These are phyloP conservation scores for Scaptomyza cyrtandrae DNA, from an alignment of 2,888 invertebrate genomes.

Conservation along the genomic window DNA sequence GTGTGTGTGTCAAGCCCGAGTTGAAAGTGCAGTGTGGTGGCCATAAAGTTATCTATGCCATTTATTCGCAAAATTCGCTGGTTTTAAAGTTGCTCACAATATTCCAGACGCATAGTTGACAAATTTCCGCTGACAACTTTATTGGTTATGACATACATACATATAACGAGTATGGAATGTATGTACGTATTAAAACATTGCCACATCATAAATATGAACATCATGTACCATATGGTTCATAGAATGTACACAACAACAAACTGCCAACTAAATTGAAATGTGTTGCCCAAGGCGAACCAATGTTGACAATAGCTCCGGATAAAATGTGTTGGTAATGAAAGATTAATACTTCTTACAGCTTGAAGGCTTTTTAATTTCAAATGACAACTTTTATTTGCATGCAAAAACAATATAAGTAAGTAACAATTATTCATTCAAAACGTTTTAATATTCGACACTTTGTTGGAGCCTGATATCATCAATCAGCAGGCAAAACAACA, in stretches of 20 bases:
- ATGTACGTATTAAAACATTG: neutral
- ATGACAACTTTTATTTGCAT: neutral
- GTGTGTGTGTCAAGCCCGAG: constrained; percentile 22
- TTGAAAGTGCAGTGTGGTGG: constrained; percentile 72
- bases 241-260: neutral
- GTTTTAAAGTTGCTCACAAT: constrained; percentile 56
- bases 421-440: constrained; percentile 41
- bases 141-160: constrained; percentile 33
- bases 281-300: constrained; percentile 13
- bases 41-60: constrained; percentile 74
- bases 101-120: constrained; percentile 71
- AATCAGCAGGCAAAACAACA: constrained; percentile 36
- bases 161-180: neutral
- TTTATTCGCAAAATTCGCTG: constrained; percentile 64
- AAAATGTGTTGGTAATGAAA: neutral
- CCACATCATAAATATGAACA: neutral
- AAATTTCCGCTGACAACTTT: constrained; percentile 58
- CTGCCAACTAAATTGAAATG: constrained; percentile 28
- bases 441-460: neutral
- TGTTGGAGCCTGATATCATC: constrained; percentile 17
- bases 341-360: neutral
- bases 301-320: neutral
- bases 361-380: too few relatives aligned
- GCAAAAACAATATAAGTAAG: neutral
- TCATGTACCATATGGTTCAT: constrained; percentile 5